Base-by-base conservation (phyloP, 2,797 vertebrate genomes). In the Semotilus atromaculatus region DNA sequence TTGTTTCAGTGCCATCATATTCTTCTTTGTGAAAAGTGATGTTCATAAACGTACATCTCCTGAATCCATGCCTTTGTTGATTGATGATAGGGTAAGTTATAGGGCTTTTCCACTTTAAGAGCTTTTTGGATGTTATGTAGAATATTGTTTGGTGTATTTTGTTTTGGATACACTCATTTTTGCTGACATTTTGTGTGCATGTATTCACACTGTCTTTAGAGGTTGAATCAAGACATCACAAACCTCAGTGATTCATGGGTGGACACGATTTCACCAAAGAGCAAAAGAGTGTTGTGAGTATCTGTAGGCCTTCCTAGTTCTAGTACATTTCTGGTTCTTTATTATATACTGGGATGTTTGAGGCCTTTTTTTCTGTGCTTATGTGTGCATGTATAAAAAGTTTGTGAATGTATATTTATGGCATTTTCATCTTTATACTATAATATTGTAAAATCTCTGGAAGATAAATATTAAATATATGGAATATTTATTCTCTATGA, bases 21-120 rank as follows among this genome's bases (percentile, higher is more conserved):
- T 97, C 92, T 93, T 98, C 93, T 97, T 97, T 91, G 94, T 98
- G 92, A 98, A 95, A 94, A 94, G 93, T 0, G 95, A 98, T 71
- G 89, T 96, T 88, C 90, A 93, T 67, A 91, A 67, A 87, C 93
- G 88, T 88, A 86, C 90, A 0, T 29, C 82, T 81, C 85, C 92
- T 0, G 87, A 94, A 86, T 92, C 93, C 0, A 91, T 93, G 0
- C 95, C 96, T 3, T 87, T 97, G 85, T 93, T 97, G 38, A 92
- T 93, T 23, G 95, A 96, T 97, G 91, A 95, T 96, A 94, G 91
- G 43, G 71, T 88, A 70, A 86, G 36, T 23, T n/a, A 51, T 19
- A 3, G 23, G 9, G 48, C 13, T 31, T 67, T 21, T 34, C 19
- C 3, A 29, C 29, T 5, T 66, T n/a, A 21, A 62, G 7, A n/a